Conservation (phyloP, 2,797 vertebrate species). For the Tragelaphus eurycerus region DNA sequence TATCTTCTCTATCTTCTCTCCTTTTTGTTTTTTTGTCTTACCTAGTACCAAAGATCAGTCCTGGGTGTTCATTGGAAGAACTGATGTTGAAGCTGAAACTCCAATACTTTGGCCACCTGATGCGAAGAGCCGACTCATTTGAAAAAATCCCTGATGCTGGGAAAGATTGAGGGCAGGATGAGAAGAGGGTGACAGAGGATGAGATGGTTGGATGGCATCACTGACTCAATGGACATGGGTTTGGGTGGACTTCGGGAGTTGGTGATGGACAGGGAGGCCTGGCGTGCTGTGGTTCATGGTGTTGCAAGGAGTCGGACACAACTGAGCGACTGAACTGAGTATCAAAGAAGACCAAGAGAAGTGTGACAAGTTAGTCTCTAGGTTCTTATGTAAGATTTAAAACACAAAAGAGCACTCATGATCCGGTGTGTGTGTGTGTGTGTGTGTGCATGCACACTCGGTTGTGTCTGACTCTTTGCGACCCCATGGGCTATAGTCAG, state of each 20-base stretch:
- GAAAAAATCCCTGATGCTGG: too few relatives aligned
- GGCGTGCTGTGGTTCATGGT: too few relatives aligned
- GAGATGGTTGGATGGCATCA: too few relatives aligned
- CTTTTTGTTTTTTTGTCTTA: neutral
- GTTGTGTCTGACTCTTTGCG: neutral
- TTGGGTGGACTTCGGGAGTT: rapidly evolving
- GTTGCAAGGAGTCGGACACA: rapidly evolving
- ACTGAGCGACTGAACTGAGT: neutral
- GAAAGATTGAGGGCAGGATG: too few relatives aligned
- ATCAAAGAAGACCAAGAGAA: neutral
- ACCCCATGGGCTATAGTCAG: neutral
- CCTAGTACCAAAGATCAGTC: neutral
- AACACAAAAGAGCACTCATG: neutral
- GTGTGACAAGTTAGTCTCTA: neutral
- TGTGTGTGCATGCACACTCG: neutral
- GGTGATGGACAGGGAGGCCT: too few relatives aligned
- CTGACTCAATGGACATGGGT: too few relatives aligned
- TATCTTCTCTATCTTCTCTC: neutral
- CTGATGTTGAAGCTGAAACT: too few relatives aligned
- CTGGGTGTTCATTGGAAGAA: too few relatives aligned
- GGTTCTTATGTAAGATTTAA: neutral
- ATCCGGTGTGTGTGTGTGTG: neutral
- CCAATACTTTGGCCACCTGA: too few relatives aligned
- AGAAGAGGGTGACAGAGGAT: too few relatives aligned
- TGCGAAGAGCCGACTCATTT: too few relatives aligned